Base-by-base conservation (phyloP, 2,113 vertebrate genomes). In the Zapornia atra region DNA sequence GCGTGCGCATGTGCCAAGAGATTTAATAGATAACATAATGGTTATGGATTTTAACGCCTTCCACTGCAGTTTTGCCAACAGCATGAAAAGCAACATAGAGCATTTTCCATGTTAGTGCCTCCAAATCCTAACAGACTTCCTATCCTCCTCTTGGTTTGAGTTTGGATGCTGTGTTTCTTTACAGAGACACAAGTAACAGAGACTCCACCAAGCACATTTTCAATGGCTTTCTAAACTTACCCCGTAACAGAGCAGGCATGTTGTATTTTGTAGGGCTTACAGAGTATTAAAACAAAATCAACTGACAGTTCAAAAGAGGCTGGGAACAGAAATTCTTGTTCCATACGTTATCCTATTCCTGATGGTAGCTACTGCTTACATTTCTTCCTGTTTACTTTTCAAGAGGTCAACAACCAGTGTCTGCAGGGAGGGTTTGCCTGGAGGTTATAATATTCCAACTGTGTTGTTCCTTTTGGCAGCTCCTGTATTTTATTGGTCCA, bases 351-450 rank as follows among this genome's bases (percentile, higher is more conserved):
- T 38, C 51, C 36, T 34, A 38, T 50, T 94, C 46, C 66, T 77
- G 53, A 82, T 1, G 7, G 86, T 61, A 91, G 80, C 83, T 87
- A 92, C 87, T 3, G 7, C 54, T 87, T 85, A 66, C 22, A 59
- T 86, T 93, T 91, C 88, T 95, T 91, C 50, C 31, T 82, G 78
- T 96, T 96, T 83, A 80, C 82, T 94, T 94, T 96, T 73, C 48
- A 60, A 86, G 66, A 77, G 73, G 53, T 90, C 84, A 96, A 85
- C 63, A 79, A 59, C 46, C 38, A 76, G 63, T 34, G 36, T 73
- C 73, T 87, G 83, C 63, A 82, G 73, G 59, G 65, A 90, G 26
- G 48, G 46, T 77, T 59, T 82, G 54, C 69, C 77, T 44, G 28
- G 53, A 59, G 69, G 38, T 91, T 82, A 82, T 1, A 82, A 84